A percentile compares a stretch with the other conserved stretches of the same genome.
These are phyloP conservation scores for Trinorchestia longiramus DNA, from an alignment of 1,140 invertebrate genomes.

Conservation along the genomic window DNA sequence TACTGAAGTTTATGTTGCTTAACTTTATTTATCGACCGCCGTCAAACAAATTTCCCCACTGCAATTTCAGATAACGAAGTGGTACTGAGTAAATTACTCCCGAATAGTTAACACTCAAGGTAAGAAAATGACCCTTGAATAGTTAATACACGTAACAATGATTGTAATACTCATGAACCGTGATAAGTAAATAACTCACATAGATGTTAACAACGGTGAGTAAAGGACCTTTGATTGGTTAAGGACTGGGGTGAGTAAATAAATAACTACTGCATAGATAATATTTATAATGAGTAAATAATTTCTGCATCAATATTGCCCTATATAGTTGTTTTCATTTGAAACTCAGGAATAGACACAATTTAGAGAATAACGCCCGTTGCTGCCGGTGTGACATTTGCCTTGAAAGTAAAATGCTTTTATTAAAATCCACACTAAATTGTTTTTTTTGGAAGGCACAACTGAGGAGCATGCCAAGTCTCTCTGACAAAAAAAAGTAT, in stretches of 20 bases:
- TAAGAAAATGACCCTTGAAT: neutral
- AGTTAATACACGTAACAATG: neutral
- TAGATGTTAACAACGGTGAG: too few species aligned
- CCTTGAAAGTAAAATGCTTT: neutral
- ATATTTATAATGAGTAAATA: neutral
- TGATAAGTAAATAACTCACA: neutral
- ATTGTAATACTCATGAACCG: neutral
- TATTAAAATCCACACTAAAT: neutral
- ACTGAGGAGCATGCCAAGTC: neutral
- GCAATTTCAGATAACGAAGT: neutral
- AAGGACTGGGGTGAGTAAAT: neutral
- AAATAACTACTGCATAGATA: neutral
- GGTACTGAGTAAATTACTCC: neutral
- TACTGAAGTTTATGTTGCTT: neutral
- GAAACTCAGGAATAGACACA: too few species aligned
- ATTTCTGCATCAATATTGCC: neutral
- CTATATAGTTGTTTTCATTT: too few species aligned
- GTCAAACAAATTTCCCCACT: neutral
- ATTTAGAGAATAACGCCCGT: neutral
- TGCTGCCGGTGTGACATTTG: neutral
- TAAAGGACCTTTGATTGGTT: too few species aligned
- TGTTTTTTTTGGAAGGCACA: neutral
- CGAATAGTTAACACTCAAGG: neutral
- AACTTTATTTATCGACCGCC: neutral
- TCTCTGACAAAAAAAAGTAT: neutral